Base-by-base conservation (phyloP, 2,113 vertebrate species). In the Podilymbus podiceps region DNA sequence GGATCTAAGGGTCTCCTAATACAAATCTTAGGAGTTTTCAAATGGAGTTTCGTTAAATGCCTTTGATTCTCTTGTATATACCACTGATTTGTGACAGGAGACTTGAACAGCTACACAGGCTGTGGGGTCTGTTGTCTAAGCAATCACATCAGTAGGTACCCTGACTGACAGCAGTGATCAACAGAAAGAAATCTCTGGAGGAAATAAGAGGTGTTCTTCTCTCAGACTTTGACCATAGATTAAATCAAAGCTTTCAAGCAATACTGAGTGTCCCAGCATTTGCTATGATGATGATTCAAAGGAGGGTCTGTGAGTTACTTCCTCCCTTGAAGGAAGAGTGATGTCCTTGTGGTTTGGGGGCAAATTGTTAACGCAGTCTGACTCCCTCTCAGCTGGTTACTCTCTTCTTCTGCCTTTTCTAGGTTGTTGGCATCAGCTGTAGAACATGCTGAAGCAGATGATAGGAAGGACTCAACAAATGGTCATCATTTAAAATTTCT, bases 61-160 rank as follows among this genome's bases (percentile, higher is more conserved):
- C n/a, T 94, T 94, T 92, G 83, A 89, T 87, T 93, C 38, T 87
- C 31, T 17, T 87, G 22, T 12, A 15, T 47, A 38, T 50, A 40
- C 6, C 21, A 66, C 33, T 73, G 27, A 71, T 74, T 89, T 94
- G 23, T 68, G 68, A 69, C 44, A 63, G 50, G 31, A 89, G 35
- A 47, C 31, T 46, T 50, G 23, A 89, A 66, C 17, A 86, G 35
- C 19, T 77, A 16, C 47, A 18, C 18, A 52, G 49, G 44, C 35
- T 88, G 13, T 38, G 31, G 11, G 30, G 9, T 85, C 73, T 88
- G 38, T 27, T 72, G n/a, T 50, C 74, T 80, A 46, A 71, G 59
- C 24, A 74, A 47, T 53, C 78, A 59, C 72, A 67, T 66, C 44
- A 28, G 11, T 55, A 35, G 0, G 0, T 25, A 35, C n/a, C 12